These are phyloP conservation scores for Ridgeia piscesae DNA, from an alignment of 1,140 invertebrate genomes.

Conservation along the genomic window DNA sequence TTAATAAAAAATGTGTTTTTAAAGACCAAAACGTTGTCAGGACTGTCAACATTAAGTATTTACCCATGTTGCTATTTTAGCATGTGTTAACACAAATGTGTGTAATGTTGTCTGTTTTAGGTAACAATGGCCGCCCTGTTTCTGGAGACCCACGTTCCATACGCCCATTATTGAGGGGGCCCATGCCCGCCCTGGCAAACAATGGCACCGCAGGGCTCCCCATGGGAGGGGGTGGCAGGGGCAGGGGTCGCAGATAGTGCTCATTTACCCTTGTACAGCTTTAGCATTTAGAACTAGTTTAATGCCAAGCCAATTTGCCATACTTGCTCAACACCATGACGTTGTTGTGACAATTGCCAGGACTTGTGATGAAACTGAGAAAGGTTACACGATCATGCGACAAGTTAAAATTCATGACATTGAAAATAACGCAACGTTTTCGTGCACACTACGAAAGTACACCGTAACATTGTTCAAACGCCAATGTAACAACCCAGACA, in stretches of 20 bases:
- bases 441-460: neutral
- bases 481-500: neutral
- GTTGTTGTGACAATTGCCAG: neutral
- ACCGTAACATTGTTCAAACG: neutral
- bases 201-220: neutral
- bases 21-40: neutral
- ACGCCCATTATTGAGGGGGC: neutral
- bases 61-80: neutral
- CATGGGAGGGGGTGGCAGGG: conserved; percentile 1
- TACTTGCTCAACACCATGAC: neutral
- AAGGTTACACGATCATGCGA: neutral
- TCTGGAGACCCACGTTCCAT: neutral
- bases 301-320: neutral
- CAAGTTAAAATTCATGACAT: neutral
- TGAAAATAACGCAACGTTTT: neutral
- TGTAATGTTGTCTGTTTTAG: neutral
- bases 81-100: neutral
- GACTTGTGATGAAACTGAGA: neutral
- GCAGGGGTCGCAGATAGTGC: neutral
- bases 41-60: neutral
- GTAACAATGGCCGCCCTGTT: neutral
- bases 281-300: neutral
- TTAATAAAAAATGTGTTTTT: neutral
- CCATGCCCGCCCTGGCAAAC: neutral
- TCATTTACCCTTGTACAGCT: neutral